A percentile compares a stretch with the other conserved stretches of the same genome.
Conservation (phyloP, 1,140 invertebrate genomes). For the Delia radicum region DNA sequence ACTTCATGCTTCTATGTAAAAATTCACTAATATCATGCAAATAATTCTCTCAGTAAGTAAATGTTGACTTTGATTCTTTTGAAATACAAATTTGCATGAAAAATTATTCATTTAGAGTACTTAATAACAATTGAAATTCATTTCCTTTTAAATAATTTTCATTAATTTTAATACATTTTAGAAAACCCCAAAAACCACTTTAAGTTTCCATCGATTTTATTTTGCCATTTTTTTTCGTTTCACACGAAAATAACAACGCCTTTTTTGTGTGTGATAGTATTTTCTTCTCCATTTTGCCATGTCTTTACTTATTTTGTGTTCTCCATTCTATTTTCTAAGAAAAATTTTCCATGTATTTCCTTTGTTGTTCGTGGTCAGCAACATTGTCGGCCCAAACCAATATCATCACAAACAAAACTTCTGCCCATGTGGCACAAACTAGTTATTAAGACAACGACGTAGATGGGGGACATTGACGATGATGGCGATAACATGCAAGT, state of each 20-base stretch:
- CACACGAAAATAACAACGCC: background rate
- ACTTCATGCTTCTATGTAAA: too few species aligned
- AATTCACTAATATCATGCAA: too few species aligned
- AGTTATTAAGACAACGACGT: background rate
- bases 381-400: background rate
- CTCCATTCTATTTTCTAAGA: background rate
- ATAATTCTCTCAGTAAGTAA: too few species aligned
- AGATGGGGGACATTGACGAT: background rate
- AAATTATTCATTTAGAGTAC: too few species aligned
- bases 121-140: too few species aligned
- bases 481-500: background rate
- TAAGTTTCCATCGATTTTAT: background rate
- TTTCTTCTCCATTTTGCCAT: background rate
- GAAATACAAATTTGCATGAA: too few species aligned
- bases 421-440: background rate
- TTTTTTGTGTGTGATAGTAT: background rate
- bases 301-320: background rate
- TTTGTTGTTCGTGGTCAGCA: conserved; percentile 3
- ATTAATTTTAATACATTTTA: background rate
- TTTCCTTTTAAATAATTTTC: too few species aligned
- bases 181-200: background rate
- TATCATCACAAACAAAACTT: too few species aligned
- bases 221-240: background rate
- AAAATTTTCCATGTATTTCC: background rate
- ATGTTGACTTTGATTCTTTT: too few species aligned